Conservation (phyloP, 2,797 vertebrate genomes). For the Cetoscarus ocellatus region DNA sequence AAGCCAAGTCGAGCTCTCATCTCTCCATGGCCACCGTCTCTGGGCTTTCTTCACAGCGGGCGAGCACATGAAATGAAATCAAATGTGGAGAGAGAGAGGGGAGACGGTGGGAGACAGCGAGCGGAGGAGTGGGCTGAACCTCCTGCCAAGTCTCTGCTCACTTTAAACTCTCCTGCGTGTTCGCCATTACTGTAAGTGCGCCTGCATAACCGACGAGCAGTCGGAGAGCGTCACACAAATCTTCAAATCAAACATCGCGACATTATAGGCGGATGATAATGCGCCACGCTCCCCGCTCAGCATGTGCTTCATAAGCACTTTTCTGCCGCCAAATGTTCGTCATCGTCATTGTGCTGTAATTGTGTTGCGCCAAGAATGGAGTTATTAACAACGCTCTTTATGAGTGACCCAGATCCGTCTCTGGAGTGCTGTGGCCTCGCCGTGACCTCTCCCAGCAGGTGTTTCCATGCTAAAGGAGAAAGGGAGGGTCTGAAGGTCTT, state of each 20-base stretch:
- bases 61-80: slow-evolving; percentile 78
- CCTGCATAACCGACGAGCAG: slow-evolving; percentile 41
- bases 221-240: slow-evolving; percentile 53
- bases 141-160: slow-evolving; percentile 70
- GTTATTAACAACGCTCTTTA: slow-evolving; percentile 69
- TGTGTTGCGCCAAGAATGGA: slow-evolving; percentile 42
- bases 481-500: slow-evolving; percentile 29
- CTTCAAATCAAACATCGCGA: slow-evolving; percentile 69
- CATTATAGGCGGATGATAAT: slow-evolving; percentile 48
- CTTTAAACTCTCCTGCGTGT: slow-evolving; percentile 68
- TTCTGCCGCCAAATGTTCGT: slow-evolving; percentile 47
- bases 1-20: slow-evolving; percentile 67
- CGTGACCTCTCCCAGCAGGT: slow-evolving; percentile 64
- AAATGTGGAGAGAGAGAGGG: slow-evolving; percentile 60
- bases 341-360: slow-evolving; percentile 26
- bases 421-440: slow-evolving; percentile 57
- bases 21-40: slow-evolving; percentile 71
- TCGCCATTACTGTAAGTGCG: slow-evolving; percentile 72
- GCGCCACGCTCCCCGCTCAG: not conserved
- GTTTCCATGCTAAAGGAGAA: slow-evolving; percentile 40
- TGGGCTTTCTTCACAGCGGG: slow-evolving; percentile 79
- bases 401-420: slow-evolving; percentile 65
- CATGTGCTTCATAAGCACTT: slow-evolving; percentile 61
- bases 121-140: slow-evolving; percentile 49
- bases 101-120: slow-evolving; percentile 40